These are phyloP conservation scores for Cyclura pinguis DNA, from an alignment of 2,797 vertebrate species.

Conservation along the genomic window DNA sequence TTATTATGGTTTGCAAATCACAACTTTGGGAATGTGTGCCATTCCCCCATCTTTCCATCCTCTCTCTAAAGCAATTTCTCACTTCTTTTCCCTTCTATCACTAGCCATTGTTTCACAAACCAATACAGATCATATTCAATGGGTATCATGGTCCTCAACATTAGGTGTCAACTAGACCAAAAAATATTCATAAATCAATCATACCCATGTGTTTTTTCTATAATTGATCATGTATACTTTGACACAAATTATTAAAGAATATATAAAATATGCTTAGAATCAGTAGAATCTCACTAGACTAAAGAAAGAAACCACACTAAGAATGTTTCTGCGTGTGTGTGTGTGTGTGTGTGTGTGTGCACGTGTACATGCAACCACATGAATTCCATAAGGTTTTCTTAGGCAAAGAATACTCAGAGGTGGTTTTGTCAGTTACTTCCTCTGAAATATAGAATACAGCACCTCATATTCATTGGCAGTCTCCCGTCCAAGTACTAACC, in stretches of 20 bases:
- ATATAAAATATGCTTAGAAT: constrained; percentile 32
- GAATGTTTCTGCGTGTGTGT: neutral
- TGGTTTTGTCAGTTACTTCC: too few species aligned
- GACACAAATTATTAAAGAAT: neutral
- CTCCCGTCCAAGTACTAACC: too few species aligned
- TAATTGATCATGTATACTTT: neutral
- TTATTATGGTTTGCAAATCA: neutral
- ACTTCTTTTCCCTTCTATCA: neutral
- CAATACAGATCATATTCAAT: neutral
- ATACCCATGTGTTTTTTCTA: neutral
- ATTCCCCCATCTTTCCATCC: neutral
- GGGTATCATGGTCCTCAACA: neutral
- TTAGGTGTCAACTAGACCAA: neutral
- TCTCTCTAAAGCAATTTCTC: neutral
- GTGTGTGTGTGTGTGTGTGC: too few species aligned
- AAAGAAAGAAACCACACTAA: constrained; percentile 7
- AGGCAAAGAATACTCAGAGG: too few species aligned
- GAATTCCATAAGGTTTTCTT: too few species aligned
- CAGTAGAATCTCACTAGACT: constrained; percentile 4
- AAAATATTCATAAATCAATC: neutral
- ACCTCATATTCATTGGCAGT: too few species aligned
- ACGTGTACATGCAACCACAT: too few species aligned
- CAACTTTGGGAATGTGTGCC: neutral
- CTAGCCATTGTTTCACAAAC: neutral
- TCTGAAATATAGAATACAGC: too few species aligned